Evolutionary conservation across 2,888 invertebrate genomes (phyloP).

Genomic region (Metellina segmentata): DNA sequence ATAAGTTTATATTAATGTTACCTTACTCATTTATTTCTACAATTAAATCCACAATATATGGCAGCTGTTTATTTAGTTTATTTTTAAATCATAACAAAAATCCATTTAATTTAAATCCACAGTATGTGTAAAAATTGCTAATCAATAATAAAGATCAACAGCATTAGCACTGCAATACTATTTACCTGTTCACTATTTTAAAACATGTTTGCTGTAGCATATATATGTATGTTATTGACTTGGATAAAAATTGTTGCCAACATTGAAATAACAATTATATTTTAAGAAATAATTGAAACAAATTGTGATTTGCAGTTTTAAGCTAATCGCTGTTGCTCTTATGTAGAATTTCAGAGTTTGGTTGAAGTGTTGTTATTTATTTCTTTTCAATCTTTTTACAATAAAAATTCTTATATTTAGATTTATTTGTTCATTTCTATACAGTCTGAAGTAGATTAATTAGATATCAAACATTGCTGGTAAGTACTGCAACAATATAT

Average conservation of each 20-base stretch:
- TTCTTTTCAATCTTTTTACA: slow-evolving; percentile 63
- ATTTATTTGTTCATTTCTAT: background rate
- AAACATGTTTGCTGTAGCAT: slow-evolving; percentile 14
- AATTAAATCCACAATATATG: too few species aligned
- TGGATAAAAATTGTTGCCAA: background rate
- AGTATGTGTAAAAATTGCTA: too few species aligned
- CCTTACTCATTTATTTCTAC: too few species aligned
- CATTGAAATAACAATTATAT: background rate
- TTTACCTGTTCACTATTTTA: background rate
- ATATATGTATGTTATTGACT: background rate
- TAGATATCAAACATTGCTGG: too few species aligned
- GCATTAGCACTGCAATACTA: slow-evolving; percentile 9
- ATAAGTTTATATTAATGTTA: too few species aligned
- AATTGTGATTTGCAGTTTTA: background rate
- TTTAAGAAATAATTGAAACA: background rate
- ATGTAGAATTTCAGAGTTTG: slow-evolving; percentile 28
- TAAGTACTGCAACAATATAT: too few species aligned
- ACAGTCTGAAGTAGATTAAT: too few species aligned
- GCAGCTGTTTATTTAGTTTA: too few species aligned
- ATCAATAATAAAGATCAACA: background rate
- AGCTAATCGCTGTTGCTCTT: slow-evolving; percentile 57
- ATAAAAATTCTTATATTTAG: slow-evolving; percentile 44
- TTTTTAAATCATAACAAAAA: too few species aligned
- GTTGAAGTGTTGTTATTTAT: slow-evolving; percentile 56
- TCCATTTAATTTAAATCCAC: too few species aligned